Percentiles rank a stretch among this genome's conserved stretches.
Evolutionary conservation across 92 coral and sea anemone genomes (phyloP).

Genomic region (Siderastrea radians): DNA sequence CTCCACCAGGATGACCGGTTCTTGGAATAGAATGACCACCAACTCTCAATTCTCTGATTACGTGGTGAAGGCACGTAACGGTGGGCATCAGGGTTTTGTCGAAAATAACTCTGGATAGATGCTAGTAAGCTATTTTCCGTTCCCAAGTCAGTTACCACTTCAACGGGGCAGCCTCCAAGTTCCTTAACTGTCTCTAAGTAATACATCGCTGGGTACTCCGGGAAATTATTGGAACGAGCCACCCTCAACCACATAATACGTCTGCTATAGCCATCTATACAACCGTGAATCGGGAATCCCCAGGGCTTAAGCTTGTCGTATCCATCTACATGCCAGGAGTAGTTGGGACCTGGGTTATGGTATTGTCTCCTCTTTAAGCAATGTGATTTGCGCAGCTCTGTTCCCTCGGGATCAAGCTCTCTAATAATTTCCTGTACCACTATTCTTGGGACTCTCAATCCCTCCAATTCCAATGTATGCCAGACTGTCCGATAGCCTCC

Average conservation of each 20-base stretch:
- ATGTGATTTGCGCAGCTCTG: constrained; percentile 54
- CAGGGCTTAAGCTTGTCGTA: constrained; percentile 62
- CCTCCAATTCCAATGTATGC: constrained; percentile 74
- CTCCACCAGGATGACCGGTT: constrained; percentile 66
- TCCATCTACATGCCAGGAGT: constrained; percentile 70
- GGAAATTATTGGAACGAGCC: constrained; percentile 60
- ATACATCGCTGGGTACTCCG: constrained; percentile 60
- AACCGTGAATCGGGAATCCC: constrained; percentile 3
- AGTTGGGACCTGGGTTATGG: constrained; percentile 67
- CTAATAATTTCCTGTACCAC: constrained; percentile 66
- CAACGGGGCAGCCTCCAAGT: constrained; percentile 71
- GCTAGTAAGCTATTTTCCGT: constrained; percentile 76
- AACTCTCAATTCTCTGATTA: constrained; percentile 71
- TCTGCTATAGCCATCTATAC: constrained; percentile 66
- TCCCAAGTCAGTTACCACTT: constrained; percentile 68
- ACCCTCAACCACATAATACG: constrained; percentile 67
- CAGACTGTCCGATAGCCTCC: constrained; percentile 69
- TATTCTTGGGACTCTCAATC: constrained; percentile 60
- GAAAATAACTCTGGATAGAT: constrained; percentile 63
- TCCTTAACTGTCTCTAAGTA: constrained; percentile 54
- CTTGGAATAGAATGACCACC: constrained; percentile 71
- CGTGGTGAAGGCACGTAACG: constrained; percentile 72
- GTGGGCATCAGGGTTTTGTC: constrained; percentile 74
- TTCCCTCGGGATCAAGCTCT: constrained; percentile 72
- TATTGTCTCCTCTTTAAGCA: constrained; percentile 59